phyloP scores from a whole-genome alignment of 2,113 vertebrate genomes.

The Microtus richardsoni region DNA sequence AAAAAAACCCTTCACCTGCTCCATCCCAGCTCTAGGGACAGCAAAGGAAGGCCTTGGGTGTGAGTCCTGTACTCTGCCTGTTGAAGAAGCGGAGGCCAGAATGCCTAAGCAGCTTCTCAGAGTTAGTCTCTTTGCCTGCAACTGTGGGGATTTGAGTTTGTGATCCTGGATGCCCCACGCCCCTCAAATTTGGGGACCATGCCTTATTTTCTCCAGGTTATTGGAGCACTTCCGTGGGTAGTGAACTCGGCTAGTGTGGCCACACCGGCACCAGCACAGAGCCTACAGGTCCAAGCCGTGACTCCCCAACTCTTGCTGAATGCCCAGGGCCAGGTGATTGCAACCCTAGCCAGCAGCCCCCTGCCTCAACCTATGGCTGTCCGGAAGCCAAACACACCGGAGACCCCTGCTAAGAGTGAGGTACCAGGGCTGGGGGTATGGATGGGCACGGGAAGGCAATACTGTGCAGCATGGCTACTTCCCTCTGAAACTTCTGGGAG shows the following conservation, averaged over 20 bases:
- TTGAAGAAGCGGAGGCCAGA: not conserved
- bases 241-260: conserved; percentile 90
- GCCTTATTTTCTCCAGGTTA: conserved; percentile 87
- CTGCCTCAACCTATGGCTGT: conserved; percentile 88
- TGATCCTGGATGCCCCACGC: fast-evolving
- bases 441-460: not conserved
- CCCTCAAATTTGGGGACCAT: not conserved
- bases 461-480: not conserved
- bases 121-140: not conserved
- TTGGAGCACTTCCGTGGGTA: conserved; percentile 94
- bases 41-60: not conserved
- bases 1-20: not conserved
- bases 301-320: conserved; percentile 95
- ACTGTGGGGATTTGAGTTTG: not conserved
- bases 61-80: not conserved
- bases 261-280: conserved; percentile 88
- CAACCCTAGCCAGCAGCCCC: conserved; percentile 90
- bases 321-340: conserved; percentile 96
- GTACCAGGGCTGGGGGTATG: conserved; percentile 71
- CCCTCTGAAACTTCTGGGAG: not conserved
- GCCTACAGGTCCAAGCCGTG: conserved; percentile 94
- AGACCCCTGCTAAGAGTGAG: conserved; percentile 88
- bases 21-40: not conserved
- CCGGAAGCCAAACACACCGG: conserved; percentile 87
- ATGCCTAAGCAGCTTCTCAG: not conserved